Conservation (phyloP, 2,797 vertebrate species). For the Pangasius mekongensis region DNA sequence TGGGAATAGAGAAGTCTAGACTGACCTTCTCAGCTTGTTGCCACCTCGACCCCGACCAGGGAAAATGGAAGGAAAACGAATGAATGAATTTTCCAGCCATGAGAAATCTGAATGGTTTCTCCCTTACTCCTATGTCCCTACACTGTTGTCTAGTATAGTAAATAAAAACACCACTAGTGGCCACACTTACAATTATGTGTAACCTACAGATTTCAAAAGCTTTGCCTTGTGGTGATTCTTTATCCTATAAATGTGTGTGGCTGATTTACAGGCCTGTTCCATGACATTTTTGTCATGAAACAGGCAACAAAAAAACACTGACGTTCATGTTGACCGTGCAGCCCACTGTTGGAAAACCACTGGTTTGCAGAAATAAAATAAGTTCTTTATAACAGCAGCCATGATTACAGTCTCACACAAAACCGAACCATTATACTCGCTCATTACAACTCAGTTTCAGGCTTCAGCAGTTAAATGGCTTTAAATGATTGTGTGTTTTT, state of each 20-base stretch:
- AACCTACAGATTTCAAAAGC: not conserved
- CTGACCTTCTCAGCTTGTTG: not conserved
- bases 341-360: not conserved
- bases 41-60: not conserved
- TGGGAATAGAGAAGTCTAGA: not conserved
- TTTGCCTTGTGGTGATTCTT: not conserved
- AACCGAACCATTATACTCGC: not conserved
- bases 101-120: not conserved
- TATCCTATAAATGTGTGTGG: not conserved
- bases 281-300: not conserved
- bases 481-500: not conserved
- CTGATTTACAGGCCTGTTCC: not conserved
- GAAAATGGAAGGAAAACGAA: constrained; percentile 10
- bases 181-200: not conserved
- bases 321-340: too few species aligned
- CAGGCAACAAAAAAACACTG: not conserved
- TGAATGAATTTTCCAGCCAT: not conserved
- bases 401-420: not conserved
- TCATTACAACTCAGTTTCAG: constrained; percentile 10
- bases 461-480: not conserved
- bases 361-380: not conserved
- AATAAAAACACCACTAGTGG: not conserved
- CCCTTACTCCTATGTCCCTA: not conserved
- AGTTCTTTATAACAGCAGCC: not conserved
- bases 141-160: not conserved